phyloP scores from a whole-genome alignment of 1,140 invertebrate species.

The Aphis gossypii region DNA sequence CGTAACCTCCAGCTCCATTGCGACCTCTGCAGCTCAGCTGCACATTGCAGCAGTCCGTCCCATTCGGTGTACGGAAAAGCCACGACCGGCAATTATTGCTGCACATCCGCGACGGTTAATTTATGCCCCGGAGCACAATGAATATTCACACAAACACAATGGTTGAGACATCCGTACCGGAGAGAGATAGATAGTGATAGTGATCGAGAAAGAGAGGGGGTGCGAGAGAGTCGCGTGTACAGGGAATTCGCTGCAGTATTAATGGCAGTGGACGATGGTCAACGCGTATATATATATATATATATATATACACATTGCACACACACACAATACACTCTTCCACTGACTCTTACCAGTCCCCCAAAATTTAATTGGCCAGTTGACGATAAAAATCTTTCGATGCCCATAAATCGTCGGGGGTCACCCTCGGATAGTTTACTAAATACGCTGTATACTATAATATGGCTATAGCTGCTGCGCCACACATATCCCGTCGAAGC shows the following conservation, averaged over 20 bases:
- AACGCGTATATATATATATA: neutral
- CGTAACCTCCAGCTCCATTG: neutral
- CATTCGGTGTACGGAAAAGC: slow-evolving; percentile 6
- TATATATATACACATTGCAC: neutral
- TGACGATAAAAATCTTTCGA: slow-evolving; percentile 53
- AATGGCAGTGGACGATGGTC: slow-evolving; percentile 30
- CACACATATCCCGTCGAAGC: slow-evolving; percentile 35
- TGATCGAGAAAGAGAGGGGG: neutral
- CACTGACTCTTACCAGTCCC: neutral
- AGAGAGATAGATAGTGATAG: neutral
- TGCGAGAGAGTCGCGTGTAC: neutral
- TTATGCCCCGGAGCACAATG: slow-evolving; percentile 45
- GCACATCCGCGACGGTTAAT: slow-evolving; percentile 47
- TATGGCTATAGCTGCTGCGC: neutral
- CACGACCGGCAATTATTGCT: slow-evolving; percentile 35
- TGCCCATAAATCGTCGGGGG: slow-evolving; percentile 39
- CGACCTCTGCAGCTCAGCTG: neutral
- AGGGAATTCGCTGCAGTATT: slow-evolving; percentile 5
- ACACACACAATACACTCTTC: neutral
- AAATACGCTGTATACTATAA: neutral
- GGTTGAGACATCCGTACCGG: slow-evolving; percentile 38
- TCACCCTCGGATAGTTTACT: slow-evolving; percentile 25
- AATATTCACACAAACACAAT: slow-evolving; percentile 41
- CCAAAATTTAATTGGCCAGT: slow-evolving; percentile 51
- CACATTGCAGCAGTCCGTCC: neutral